These are phyloP conservation scores for Drosophila atripex DNA, from an alignment of 2,888 invertebrate genomes.

Conservation along the genomic window DNA sequence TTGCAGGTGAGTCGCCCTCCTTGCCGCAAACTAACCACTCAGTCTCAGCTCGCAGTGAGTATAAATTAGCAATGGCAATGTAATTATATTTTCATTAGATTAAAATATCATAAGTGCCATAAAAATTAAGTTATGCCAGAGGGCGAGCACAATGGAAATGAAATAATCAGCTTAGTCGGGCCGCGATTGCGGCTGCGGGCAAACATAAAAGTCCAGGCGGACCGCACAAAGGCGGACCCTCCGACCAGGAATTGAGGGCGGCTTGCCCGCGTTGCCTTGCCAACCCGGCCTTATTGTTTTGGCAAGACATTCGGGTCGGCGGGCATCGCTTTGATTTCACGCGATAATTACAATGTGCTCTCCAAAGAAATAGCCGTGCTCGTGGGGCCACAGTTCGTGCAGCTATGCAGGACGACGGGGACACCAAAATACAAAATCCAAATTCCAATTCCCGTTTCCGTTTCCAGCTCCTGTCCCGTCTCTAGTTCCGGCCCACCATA, in stretches of 20 bases:
- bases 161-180: conserved; percentile 53
- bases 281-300: conserved; percentile 38
- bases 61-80: conserved; percentile 51
- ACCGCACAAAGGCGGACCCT: conserved; percentile 22
- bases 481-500: conserved; percentile 6
- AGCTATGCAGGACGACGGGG: conserved; percentile 59
- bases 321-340: conserved; percentile 71
- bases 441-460: background rate
- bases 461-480: background rate
- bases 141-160: conserved; percentile 48
- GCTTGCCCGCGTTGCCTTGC: conserved; percentile 23
- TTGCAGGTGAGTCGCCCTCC: conserved; percentile 44
- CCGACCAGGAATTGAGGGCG: background rate
- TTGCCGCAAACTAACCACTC: background rate
- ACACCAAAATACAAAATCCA: background rate
- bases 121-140: conserved; percentile 50
- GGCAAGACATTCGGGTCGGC: conserved; percentile 24
- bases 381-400: conserved; percentile 55
- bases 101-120: conserved; percentile 52
- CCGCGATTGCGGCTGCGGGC: conserved; percentile 14
- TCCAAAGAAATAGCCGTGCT: conserved; percentile 28
- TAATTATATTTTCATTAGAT: conserved; percentile 53
- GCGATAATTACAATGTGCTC: conserved; percentile 75
- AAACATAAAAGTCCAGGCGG: conserved; percentile 28
- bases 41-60: conserved; percentile 29